Evolutionary conservation across 1,140 invertebrate species (phyloP).

Genomic region (Brachionus angularis): DNA sequence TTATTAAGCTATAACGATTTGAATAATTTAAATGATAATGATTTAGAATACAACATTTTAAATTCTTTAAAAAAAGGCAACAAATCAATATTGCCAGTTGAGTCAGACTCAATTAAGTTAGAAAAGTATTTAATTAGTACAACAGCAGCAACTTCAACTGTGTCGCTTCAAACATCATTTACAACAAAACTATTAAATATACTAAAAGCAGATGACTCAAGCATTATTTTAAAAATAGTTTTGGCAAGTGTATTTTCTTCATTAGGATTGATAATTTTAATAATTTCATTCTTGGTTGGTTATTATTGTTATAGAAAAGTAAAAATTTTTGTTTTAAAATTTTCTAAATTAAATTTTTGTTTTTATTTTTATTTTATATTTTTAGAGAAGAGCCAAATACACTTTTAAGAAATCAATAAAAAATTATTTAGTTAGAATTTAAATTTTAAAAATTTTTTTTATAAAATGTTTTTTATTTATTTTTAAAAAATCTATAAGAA

Average conservation of each 20-base stretch:
- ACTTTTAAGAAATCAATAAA: neutral
- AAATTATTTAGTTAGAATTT: constrained; percentile 25
- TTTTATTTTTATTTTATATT: neutral
- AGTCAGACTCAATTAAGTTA: neutral
- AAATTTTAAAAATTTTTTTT: too few species aligned
- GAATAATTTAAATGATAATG: neutral
- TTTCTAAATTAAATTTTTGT: neutral
- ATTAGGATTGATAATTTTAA: neutral
- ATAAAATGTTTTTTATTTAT: too few species aligned
- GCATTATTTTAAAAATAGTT: neutral
- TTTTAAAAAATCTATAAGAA: too few species aligned
- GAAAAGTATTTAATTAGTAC: constrained; percentile 2
- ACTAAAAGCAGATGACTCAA: too few species aligned
- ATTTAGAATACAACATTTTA: neutral
- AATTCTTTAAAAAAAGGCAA: neutral
- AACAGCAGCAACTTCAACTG: neutral
- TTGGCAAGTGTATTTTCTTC: constrained; percentile 9
- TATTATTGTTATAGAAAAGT: constrained; percentile 30
- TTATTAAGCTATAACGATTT: neutral
- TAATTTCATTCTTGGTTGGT: neutral
- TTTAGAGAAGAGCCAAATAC: neutral
- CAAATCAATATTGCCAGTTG: neutral
- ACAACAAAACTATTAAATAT: neutral
- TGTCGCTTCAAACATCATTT: neutral
- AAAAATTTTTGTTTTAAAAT: neutral